Evolutionary conservation across 2,113 vertebrate genomes (phyloP).

Genomic region (Istiophorus platypterus): DNA sequence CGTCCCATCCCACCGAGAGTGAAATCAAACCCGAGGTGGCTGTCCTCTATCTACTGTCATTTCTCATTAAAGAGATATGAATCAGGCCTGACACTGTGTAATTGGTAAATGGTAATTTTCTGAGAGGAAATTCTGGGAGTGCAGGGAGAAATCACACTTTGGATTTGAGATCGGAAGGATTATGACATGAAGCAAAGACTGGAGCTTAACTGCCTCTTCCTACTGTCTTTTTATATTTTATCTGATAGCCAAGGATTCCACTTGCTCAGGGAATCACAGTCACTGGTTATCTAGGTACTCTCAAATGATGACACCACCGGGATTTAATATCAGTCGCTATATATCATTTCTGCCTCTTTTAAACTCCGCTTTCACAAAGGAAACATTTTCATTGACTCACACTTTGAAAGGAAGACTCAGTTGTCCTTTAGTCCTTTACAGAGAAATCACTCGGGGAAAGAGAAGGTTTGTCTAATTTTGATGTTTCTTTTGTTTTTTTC

Average conservation of each 20-base stretch:
- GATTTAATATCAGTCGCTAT: conserved; percentile 62
- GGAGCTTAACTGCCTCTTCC: conserved; percentile 71
- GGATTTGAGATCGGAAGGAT: conserved; percentile 75
- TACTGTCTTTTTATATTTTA: conserved; percentile 61
- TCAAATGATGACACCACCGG: conserved; percentile 68
- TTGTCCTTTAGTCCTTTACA: conserved; percentile 11
- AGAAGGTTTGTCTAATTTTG: background rate
- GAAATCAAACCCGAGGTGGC: conserved; percentile 69
- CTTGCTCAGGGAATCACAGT: conserved; percentile 50
- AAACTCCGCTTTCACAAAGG: conserved; percentile 56
- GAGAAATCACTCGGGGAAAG: conserved; percentile 8
- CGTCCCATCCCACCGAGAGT: conserved; percentile 72
- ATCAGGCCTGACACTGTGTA: conserved; percentile 81
- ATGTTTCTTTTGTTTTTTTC: background rate
- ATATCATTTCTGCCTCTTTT: conserved; percentile 59
- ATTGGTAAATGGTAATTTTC: conserved; percentile 83
- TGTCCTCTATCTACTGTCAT: conserved; percentile 78
- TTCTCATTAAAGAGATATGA: conserved; percentile 82
- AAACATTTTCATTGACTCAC: conserved; percentile 55
- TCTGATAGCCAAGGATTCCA: conserved; percentile 67
- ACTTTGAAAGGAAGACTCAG: background rate
- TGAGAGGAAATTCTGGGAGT: conserved; percentile 74
- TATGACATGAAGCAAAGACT: conserved; percentile 72
- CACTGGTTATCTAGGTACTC: conserved; percentile 66
- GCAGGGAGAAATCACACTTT: conserved; percentile 67